Evolutionary conservation across 2,797 vertebrate genomes (phyloP), one percentile per base, ranked within the genome.

Genomic region (Menidia menidia): DNA sequence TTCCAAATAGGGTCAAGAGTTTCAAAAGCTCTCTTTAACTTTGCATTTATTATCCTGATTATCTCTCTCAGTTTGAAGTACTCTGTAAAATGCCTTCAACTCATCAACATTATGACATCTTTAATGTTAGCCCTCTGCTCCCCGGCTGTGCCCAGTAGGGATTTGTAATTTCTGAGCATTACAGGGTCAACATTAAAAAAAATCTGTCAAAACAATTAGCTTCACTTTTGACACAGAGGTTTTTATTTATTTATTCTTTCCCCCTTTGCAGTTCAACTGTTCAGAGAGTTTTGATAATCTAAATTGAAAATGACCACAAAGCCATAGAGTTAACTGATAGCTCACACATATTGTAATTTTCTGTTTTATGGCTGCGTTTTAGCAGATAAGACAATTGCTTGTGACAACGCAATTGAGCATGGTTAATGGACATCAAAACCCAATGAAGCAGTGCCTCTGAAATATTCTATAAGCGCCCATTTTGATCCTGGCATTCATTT

Each of bases 341-440:
- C 85, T 79, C 4, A 50, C 77, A 83, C 85, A 86, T 90, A 89
- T 89, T 87, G 89, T 90, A 86, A 88, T 89, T 88, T 84, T 89
- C 88, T 77, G 77, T 91, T 91, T 88, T 90, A 92, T 88, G 84
- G 84, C 86, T 74, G 76, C 81, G 84, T 91, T 92, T 92, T 82
- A 90, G 83, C 77, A 87, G 92, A 94, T 93, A 90, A 91, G 89
- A 93, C 92, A 93, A 91, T 94, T 92, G 88, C 90, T 92, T 92
- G 90, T 92, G 89, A 92, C 90, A 91, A 90, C 77, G 89, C 87
- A 92, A 92, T 92, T 92, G 91, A 92, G 89, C 92, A 78, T 90
- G 87, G 81, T 89, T 90, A 94, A 93, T 91, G 79, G 85, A 86
- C 90, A 85, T 86, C 91, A 85, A 91, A 92, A 90, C 78, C 77